Evolutionary conservation across 1,140 invertebrate genomes (phyloP).

Genomic region (Diachasmimorpha longicaudata): DNA sequence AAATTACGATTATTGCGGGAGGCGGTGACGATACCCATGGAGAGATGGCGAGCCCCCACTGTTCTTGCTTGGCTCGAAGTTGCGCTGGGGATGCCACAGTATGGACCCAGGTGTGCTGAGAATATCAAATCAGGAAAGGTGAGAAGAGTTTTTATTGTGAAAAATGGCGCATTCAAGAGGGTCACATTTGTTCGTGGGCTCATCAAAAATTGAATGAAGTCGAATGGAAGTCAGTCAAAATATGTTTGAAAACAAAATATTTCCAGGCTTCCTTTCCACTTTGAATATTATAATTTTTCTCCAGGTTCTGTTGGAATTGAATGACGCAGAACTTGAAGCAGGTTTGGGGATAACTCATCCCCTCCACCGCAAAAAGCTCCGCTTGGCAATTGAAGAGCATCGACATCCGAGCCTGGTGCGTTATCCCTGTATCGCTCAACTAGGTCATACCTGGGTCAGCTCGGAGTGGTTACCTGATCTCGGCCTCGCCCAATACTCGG

Average conservation of each 20-base stretch:
- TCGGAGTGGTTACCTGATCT: slow-evolving; percentile 91
- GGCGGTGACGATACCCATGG: slow-evolving; percentile 86
- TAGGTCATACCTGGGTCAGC: slow-evolving; percentile 91
- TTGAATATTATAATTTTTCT: background rate
- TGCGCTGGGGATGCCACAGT: slow-evolving; percentile 91
- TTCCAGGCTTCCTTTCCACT: background rate
- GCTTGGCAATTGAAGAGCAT: slow-evolving; percentile 93
- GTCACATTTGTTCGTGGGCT: background rate
- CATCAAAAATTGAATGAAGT: background rate
- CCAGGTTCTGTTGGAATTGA: slow-evolving; percentile 87
- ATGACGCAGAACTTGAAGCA: slow-evolving; percentile 85
- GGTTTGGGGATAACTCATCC: slow-evolving; percentile 87
- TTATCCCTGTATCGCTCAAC: slow-evolving; percentile 83
- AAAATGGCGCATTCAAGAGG: background rate
- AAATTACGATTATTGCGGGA: slow-evolving; percentile 82
- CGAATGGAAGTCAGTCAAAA: background rate
- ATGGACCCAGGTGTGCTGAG: slow-evolving; percentile 85
- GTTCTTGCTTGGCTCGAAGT: slow-evolving; percentile 94
- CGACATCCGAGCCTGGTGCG: slow-evolving; percentile 82
- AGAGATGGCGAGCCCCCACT: slow-evolving; percentile 89
- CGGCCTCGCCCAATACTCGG: slow-evolving; percentile 84
- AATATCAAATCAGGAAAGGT: slow-evolving; percentile 96
- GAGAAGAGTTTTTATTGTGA: background rate
- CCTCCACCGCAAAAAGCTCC: slow-evolving; percentile 89
- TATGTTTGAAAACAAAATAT: background rate